Base-by-base conservation (phyloP, 2,888 invertebrate genomes). In the Kuschelorhynchus macadamiae region DNA sequence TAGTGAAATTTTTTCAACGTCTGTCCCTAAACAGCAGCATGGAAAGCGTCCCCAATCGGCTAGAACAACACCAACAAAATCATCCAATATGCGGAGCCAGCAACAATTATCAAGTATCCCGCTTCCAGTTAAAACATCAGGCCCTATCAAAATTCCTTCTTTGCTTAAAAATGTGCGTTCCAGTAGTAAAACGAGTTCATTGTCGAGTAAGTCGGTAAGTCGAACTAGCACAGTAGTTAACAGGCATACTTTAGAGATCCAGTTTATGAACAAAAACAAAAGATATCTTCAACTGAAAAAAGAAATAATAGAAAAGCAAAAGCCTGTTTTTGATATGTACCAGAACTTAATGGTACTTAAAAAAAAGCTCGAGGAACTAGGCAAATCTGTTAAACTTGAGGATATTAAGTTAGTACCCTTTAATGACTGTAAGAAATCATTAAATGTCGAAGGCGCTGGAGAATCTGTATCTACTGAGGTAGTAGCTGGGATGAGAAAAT, bases 191-290 rank as follows among this genome's bases (percentile, higher is more conserved):
- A 64, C 74, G 8, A 70, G 62, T 44, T 69, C 72, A 0, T 44
- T 67, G 14, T n/a, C n/a, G n/a, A n/a, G n/a, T n/a, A n/a, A n/a
- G n/a, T 42, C 73, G 0, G 16, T 64, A 12, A 69, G 49, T 46
- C 60, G 69, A 9, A 44, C 67, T 1, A 68, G 59, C 32, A 47
- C 50, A 16, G 61, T 64, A 2, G 52, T 60, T 11, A 78, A 76
- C 68, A 78, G 76, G 56, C 78, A 79, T 56, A 77, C 78, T 7
- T 63, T 82, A 11, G 83, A 83, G 71, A 73, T 79, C 14, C 81
- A 82, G 67, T 83, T 82, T 67, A 60, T 78, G 12, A 78, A 77
- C 63, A 83, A 82, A 69, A 81, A 81, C 69, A 81, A 80, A 67
- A 75, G 78, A n/a, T 72, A 81, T 30, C 62, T 76, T 0, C 68